phyloP scores from a whole-genome alignment of 2,113 vertebrate genomes.

The Oophaga pumilio region DNA sequence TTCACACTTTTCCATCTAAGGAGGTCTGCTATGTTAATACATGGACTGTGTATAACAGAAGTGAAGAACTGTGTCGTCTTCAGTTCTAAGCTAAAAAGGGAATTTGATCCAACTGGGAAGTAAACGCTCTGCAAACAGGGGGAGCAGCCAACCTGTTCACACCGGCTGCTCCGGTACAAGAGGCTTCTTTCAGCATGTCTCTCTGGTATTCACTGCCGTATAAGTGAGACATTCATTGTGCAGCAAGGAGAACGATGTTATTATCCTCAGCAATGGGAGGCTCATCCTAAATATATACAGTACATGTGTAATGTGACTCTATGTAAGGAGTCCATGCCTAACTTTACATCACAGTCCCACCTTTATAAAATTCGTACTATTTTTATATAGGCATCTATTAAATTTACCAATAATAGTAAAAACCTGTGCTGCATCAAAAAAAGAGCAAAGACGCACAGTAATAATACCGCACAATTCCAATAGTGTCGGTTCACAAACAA shows the following conservation, averaged over 20 bases:
- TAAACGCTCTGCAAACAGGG: neutral
- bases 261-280: neutral
- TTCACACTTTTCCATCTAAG: neutral
- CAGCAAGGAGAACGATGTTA: neutral
- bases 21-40: neutral
- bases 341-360: neutral
- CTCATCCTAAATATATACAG: neutral
- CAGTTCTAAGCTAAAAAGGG: neutral
- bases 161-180: conserved; percentile 6
- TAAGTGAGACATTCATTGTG: conserved; percentile 33
- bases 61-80: neutral
- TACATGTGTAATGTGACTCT: neutral
- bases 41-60: neutral
- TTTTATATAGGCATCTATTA: neutral
- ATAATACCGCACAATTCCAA: neutral
- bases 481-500: neutral
- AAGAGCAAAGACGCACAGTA: neutral
- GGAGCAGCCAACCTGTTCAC: neutral
- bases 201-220: conserved; percentile 9
- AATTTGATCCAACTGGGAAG: conserved; percentile 17
- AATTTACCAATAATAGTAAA: neutral
- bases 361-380: neutral
- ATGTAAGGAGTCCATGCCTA: neutral
- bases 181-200: conserved; percentile 10
- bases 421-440: neutral